Evolutionary conservation across 2,797 vertebrate genomes (phyloP), one percentile per base, ranked within the genome.

Genomic region (Clarias platycephalus): DNA sequence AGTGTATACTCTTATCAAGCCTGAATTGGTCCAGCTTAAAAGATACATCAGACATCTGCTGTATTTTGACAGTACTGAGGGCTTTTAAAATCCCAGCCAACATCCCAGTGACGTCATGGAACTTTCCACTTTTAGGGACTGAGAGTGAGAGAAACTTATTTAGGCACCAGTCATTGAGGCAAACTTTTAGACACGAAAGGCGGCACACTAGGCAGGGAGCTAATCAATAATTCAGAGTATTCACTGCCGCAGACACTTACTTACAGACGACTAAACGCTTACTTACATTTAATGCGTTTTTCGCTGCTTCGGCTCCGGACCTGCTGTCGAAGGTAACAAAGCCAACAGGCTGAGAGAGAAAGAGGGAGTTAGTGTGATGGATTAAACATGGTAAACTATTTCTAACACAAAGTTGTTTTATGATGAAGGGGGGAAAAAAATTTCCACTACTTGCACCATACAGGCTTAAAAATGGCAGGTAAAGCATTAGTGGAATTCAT

Each of bases 281-380:
- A 96, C 98, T 98, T 95, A 99, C 98, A 78, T 99, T 99, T 91
- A 99, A 91, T 31, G 97, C 96, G 0, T 98, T 98, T 95, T 99
- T 99, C 0, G 98, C 98, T 75, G 96, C 97, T 95, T 99, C 98
- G 64, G 98, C 98, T 79, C 97, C 97, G 91, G 97, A 94, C 34
- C 98, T 95, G 92, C 96, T 97, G 94, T 99, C 98, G 90, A 99
- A 99, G 86, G 97, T 99, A 93, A 99, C 98, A 95, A 99, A 99
- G 84, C 98, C 98, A 89, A 99, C 98, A 85, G 98, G 98, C 98
- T 99, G 89, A 78, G 93, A 95, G 90, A 93, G 28, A 95, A 82
- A 90, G 44, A 88, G 20, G 68, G 15, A 44, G 64, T 2, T 55
- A 55, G 12, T 77, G 3, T 1, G 22, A 64, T 7, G 24, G 10